Conservation (phyloP, 2,888 invertebrate species). For the Micoletzkya japonica region DNA sequence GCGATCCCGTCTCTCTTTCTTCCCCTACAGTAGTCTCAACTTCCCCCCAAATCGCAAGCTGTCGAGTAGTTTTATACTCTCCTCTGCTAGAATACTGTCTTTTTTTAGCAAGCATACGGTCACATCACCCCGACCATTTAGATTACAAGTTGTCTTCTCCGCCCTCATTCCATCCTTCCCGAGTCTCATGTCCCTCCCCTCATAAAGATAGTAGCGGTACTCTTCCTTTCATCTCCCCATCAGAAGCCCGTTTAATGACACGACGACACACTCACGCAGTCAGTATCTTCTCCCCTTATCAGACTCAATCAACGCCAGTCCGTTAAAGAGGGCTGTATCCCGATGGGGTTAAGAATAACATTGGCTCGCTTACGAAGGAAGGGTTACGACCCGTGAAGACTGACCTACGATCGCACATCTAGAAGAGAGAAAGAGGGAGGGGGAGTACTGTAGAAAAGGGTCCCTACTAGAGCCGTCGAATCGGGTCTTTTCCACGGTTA, state of each 20-base stretch:
- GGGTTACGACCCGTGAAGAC: no score
- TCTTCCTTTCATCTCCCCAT: background rate
- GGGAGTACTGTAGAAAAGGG: no score
- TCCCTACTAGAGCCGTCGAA: no score
- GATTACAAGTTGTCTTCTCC: slow-evolving; percentile 2
- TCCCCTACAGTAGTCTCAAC: background rate
- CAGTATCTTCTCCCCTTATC: slow-evolving; percentile 2
- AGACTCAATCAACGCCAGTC: background rate
- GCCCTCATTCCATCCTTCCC: background rate
- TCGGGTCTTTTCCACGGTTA: no score
- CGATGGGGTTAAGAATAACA: no score
- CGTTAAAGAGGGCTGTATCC: no score
- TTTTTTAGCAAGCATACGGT: background rate
- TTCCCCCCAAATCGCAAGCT: background rate
- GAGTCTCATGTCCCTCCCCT: background rate
- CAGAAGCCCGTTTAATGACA: background rate
- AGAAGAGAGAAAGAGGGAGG: no score
- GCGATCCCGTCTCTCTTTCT: no score
- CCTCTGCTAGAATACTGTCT: background rate
- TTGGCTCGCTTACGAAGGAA: no score
- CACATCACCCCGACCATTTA: background rate
- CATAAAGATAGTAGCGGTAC: background rate
- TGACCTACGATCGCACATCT: no score
- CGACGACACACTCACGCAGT: background rate
- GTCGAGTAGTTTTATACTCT: background rate